Evolutionary conservation across 2,888 invertebrate genomes (phyloP).

Genomic region (Pterobdella sp.): DNA sequence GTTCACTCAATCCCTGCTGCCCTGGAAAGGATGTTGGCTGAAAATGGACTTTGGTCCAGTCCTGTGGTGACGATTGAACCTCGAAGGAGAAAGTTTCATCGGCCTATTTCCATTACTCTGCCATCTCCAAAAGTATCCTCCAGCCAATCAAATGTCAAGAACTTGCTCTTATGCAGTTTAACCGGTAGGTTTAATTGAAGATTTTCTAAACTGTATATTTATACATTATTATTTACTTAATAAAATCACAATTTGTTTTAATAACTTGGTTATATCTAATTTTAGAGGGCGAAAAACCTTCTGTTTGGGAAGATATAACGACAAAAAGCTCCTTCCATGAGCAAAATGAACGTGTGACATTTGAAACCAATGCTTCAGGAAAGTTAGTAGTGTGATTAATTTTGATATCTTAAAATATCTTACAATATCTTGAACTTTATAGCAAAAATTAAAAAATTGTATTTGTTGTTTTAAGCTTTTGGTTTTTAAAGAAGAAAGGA

Average conservation of each 20-base stretch:
- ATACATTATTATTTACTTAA: background rate
- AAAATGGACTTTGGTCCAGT: slow-evolving; percentile 94
- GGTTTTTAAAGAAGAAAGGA: slow-evolving; percentile 12
- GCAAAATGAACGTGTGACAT: slow-evolving; percentile 97
- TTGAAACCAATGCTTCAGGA: slow-evolving; percentile 97
- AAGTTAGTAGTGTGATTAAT: slow-evolving; percentile 53
- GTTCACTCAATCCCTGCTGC: slow-evolving; percentile 96
- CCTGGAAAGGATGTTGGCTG: slow-evolving; percentile 86
- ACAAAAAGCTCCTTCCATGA: slow-evolving; percentile 96
- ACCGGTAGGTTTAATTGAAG: slow-evolving; percentile 34
- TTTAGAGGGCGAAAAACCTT: slow-evolving; percentile 87
- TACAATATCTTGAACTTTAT: background rate
- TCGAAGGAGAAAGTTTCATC: slow-evolving; percentile 95
- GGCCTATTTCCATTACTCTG: slow-evolving; percentile 96
- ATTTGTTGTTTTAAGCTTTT: slow-evolving; percentile 12
- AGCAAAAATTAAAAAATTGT: background rate
- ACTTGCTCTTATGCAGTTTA: slow-evolving; percentile 38
- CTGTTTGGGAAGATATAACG: slow-evolving; percentile 99
- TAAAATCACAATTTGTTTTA: background rate
- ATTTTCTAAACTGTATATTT: background rate
- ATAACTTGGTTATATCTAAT: background rate
- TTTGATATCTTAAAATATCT: background rate
- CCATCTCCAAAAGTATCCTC: slow-evolving; percentile 76
- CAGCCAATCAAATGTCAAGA: slow-evolving; percentile 55
- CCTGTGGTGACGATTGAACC: slow-evolving; percentile 99